Evolutionary conservation across 2,113 vertebrate genomes (phyloP), one percentile per base, ranked within the genome.

Genomic region (Gasterosteus nipponicus): DNA sequence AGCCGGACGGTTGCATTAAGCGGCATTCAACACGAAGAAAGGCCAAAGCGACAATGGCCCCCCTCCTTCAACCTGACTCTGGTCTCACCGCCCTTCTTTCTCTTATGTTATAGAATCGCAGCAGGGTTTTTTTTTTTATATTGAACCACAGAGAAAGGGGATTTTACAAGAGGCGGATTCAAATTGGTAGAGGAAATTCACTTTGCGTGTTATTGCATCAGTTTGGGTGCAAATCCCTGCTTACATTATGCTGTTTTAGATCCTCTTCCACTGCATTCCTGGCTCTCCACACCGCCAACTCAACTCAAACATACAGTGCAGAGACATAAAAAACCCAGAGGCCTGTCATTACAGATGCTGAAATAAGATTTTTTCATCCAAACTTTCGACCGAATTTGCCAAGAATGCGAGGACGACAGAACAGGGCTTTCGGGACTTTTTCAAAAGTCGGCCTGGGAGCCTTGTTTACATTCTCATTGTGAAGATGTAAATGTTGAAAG

Each of bases 401-500:
- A 1, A 5, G 14, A 72, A 69, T 8, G 61, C 33, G 54, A 33
- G 31, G 2, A 53, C 39, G 68, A 29, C 59, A 49, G 19, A 53
- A 7, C 26, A 19, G n/a, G 38, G 57, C 59, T 71, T 69, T 85
- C 56, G 16, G 16, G 60, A 62, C 65, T 19, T 59, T 46, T 35
- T 72, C n/a, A 72, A 68, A 77, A 35, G 29, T 31, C 26, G 0
- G 49, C 60, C 56, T 51, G 0, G 33, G 61, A 77, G 77, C 76
- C 86, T 71, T 88, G 86, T 90, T 89, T 87, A 86, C 85, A 75
- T 85, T 82, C 68, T 77, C 44, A 81, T 59, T 35, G 54, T 56
- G 72, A 38, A 38, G 5, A 38, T 67, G 61, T 38, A 75, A 73
- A 81, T 15, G 75, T 29, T 56, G 42, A 71, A 54, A 70, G 63